A percentile compares a stretch with the other conserved stretches of the same genome.
Evolutionary conservation across 2,113 vertebrate genomes (phyloP).

Genomic region (Charina bottae): DNA sequence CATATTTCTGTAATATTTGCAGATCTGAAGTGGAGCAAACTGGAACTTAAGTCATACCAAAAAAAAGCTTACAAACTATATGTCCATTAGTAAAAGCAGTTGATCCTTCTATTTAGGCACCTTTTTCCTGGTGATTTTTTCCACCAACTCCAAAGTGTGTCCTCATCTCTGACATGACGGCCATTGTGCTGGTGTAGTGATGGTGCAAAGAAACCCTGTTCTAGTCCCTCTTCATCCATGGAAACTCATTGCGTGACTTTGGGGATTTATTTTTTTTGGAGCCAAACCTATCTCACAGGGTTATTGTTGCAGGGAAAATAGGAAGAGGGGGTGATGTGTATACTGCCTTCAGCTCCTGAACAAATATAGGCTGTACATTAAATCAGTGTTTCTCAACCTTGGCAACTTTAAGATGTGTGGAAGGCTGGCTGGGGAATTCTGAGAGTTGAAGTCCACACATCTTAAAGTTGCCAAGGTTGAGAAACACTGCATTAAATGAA

Average conservation of each 20-base stretch:
- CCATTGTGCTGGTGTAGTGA: not conserved
- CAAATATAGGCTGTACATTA: not conserved
- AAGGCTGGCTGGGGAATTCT: too few species aligned
- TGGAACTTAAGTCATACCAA: not conserved
- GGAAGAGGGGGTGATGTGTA: not conserved
- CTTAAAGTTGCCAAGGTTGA: too few species aligned
- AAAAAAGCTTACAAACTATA: not conserved
- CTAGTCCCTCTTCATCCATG: not conserved
- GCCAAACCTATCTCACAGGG: not conserved
- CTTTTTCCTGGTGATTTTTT: not conserved
- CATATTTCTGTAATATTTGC: too few species aligned
- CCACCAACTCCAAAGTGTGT: not conserved
- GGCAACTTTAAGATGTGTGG: not conserved
- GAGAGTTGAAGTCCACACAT: too few species aligned
- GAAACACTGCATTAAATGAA: not conserved
- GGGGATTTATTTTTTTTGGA: not conserved
- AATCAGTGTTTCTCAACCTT: not conserved
- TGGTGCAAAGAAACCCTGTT: not conserved
- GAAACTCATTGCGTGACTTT: not conserved
- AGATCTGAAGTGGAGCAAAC: not conserved
- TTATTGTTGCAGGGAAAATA: not conserved
- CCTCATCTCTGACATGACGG: not conserved
- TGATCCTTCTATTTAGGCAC: not conserved
- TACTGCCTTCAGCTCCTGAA: not conserved
- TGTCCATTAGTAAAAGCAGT: not conserved